Evolutionary conservation across 2,797 vertebrate species (phyloP).

Genomic region (Graptemys geographica): DNA sequence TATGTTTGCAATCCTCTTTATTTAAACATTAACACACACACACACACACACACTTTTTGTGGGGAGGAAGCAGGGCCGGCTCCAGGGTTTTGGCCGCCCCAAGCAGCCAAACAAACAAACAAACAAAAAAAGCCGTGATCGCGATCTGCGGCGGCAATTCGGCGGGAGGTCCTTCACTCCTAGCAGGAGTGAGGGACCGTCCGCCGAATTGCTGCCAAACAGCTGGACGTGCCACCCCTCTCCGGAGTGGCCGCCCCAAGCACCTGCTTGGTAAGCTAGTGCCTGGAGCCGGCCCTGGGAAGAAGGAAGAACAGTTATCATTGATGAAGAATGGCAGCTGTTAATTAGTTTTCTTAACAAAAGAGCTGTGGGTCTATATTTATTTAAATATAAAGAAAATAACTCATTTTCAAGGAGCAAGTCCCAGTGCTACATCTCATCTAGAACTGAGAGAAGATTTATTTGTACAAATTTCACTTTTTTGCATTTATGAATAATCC

Average conservation of each 20-base stretch:
- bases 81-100: too few relatives aligned
- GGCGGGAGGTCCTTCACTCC: too few relatives aligned
- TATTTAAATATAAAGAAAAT: not conserved
- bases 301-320: not conserved
- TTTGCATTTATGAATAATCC: not conserved
- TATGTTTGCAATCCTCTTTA: not conserved
- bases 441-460: not conserved
- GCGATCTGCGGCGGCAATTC: too few relatives aligned
- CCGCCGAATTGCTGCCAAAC: too few relatives aligned
- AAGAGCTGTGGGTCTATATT: not conserved
- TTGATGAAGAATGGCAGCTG: not conserved
- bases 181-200: too few relatives aligned
- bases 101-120: too few relatives aligned
- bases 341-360: not conserved
- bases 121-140: too few relatives aligned
- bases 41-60: not conserved
- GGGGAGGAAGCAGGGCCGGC: not conserved
- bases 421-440: not conserved
- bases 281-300: too few relatives aligned
- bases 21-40: not conserved
- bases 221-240: too few relatives aligned
- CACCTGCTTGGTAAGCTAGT: too few relatives aligned
- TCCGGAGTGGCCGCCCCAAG: too few relatives aligned
- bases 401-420: not conserved
- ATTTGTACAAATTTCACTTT: not conserved